Evolutionary conservation across 2,797 vertebrate genomes (phyloP), one percentile per base, ranked within the genome.

Genomic region (Poeciliopsis paucimaculata): DNA sequence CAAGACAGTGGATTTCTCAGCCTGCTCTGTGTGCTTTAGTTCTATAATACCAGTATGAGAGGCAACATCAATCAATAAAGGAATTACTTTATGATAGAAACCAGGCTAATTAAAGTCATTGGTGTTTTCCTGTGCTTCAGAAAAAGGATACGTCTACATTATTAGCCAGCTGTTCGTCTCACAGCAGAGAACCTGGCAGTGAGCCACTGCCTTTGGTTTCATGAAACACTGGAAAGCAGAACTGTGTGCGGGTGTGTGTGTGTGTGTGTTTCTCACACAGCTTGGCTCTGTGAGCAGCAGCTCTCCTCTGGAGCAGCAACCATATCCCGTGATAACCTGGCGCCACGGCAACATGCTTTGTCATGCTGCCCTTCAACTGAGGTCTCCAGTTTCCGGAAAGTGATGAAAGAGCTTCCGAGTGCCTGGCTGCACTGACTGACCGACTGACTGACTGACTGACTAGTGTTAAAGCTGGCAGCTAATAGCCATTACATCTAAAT

Each of bases 331-430:
- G 84, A 90, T 84, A 80, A 88, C 79, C 83, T 64, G 84, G 80
- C 45, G 36, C 88, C 73, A 70, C 55, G 82, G 83, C 41, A 85
- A 88, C 86, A 55, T 73, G 90, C 82, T 82, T 82, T 45, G 87
- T 89, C 84, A 82, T 23, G 8, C 28, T 41, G 66, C 78, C 55
- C 77, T 82, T 89, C 76, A 75, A 80, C 55, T 43, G 74, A 78
- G 64, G 72, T 79, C 84, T 90, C 84, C 23, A 28, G 53, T 92
- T 90, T 92, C 90, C 82, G 84, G 83, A 57, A 79, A 57, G 77
- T 79, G 81, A 79, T 76, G 84, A 46, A 72, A 78, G 78, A 71
- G 79, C 77, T 82, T 23, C 12, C 6, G 64, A 6, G 53, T 45
- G 62, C 62, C 80, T 80, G 78, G 45, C 43, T 82, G 34, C 51